Percentiles rank a stretch among this genome's conserved stretches.
phyloP scores from a whole-genome alignment of 2,888 invertebrate species.

The Ornithoptera priamus region DNA sequence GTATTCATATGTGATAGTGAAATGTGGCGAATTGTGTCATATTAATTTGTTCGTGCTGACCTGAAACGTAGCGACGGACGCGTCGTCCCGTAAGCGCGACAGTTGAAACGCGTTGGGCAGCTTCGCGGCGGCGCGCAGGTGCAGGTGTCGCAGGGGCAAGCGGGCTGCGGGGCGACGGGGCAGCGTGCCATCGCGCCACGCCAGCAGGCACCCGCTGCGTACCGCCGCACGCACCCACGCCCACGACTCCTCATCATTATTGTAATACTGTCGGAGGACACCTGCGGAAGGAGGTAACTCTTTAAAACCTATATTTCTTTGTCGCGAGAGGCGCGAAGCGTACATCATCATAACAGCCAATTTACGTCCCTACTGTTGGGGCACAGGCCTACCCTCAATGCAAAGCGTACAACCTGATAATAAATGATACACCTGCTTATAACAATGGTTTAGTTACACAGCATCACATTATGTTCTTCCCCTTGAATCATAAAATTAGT shows the following conservation, averaged over 20 bases:
- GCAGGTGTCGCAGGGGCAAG: constrained; percentile 65
- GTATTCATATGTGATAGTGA: too few species aligned
- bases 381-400: too few species aligned
- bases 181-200: constrained; percentile 74
- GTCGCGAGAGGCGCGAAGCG: too few species aligned
- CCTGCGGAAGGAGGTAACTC: constrained; percentile 46
- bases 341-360: too few species aligned
- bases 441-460: too few species aligned
- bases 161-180: constrained; percentile 67
- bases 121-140: constrained; percentile 58
- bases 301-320: too few species aligned
- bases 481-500: too few species aligned
- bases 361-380: too few species aligned
- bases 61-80: constrained; percentile 76
- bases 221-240: constrained; percentile 74
- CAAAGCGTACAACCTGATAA: too few species aligned
- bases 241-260: constrained; percentile 63
- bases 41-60: constrained; percentile 37
- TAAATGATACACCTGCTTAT: too few species aligned
- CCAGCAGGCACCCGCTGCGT: constrained; percentile 65
- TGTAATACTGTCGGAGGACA: constrained; percentile 72
- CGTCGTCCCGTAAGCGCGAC: constrained; percentile 69
- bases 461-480: too few species aligned
- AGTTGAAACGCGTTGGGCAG: constrained; percentile 73
- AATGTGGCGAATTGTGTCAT: too few species aligned